Percentiles rank a stretch among this genome's conserved stretches.
Conservation (phyloP, 64 coral and sea anemone species). For the Anthopleura sola region DNA sequence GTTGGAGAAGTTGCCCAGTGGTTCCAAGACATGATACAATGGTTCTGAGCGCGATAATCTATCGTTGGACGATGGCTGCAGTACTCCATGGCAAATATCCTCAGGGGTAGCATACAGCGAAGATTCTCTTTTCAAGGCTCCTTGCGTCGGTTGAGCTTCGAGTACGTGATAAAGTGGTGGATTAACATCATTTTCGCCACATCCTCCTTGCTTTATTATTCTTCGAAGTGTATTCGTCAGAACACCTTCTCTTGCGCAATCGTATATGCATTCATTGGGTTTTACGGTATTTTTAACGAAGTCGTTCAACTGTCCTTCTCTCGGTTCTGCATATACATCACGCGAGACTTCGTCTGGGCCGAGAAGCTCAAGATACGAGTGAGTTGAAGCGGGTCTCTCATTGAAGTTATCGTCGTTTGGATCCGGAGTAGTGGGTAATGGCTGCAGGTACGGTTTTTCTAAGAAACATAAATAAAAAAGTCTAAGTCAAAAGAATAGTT, state of each 20-base stretch:
- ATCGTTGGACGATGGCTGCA: neutral
- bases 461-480: neutral
- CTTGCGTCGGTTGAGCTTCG: neutral
- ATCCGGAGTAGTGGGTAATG: neutral
- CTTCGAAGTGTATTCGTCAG: conserved; percentile 7
- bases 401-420: neutral
- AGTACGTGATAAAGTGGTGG: neutral
- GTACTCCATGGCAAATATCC: neutral
- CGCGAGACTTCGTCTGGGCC: neutral
- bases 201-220: neutral
- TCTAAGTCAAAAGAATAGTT: too few species aligned
- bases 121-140: neutral
- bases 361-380: conserved; percentile 16
- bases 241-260: conserved; percentile 4
- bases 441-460: conserved; percentile 8
- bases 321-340: neutral
- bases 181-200: neutral
- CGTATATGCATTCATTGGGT: neutral
- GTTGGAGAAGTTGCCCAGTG: neutral
- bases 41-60: neutral
- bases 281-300: neutral
- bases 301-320: neutral
- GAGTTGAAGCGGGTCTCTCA: neutral
- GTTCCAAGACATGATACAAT: conserved; percentile 18
- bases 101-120: neutral